phyloP scores from a whole-genome alignment of 2,888 invertebrate genomes.

The Drosophila crucigera region DNA sequence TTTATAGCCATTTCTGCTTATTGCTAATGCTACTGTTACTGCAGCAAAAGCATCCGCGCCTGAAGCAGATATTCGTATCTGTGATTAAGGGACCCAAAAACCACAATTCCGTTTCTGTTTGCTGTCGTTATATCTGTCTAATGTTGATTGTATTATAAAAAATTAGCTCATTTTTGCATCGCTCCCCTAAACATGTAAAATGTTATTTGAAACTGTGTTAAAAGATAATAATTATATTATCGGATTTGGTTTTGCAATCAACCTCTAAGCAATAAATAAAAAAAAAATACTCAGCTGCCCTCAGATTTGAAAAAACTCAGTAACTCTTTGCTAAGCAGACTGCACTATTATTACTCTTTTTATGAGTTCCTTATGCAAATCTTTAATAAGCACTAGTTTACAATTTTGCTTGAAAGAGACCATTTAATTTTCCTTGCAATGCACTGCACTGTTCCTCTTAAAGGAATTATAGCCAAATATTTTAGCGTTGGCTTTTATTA shows the following conservation, averaged over 20 bases:
- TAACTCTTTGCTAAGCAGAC: not conserved
- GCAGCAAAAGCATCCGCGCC: constrained; percentile 46
- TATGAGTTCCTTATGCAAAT: not conserved
- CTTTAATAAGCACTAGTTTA: not conserved
- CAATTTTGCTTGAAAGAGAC: constrained; percentile 5
- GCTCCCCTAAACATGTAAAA: constrained; percentile 8
- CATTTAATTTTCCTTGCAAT: not conserved
- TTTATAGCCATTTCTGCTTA: constrained; percentile 72
- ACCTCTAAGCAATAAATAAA: not conserved
- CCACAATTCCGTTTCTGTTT: constrained; percentile 19
- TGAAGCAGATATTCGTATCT: constrained; percentile 28
- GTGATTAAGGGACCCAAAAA: constrained; percentile 31
- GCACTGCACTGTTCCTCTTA: constrained; percentile 7
- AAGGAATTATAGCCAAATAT: constrained; percentile 18
- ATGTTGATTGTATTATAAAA: constrained; percentile 63
- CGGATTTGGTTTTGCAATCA: not conserved
- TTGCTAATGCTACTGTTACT: constrained; percentile 74
- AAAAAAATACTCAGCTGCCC: not conserved
- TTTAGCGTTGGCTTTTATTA: constrained; percentile 29
- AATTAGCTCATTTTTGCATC: constrained; percentile 57
- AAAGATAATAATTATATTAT: not conserved
- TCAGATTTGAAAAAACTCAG: not conserved
- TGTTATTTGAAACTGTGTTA: not conserved
- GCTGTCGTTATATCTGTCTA: constrained; percentile 39
- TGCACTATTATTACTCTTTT: not conserved